Conservation (phyloP, 2,888 invertebrate genomes). For the Acanthosoma haemorrhoidale region DNA sequence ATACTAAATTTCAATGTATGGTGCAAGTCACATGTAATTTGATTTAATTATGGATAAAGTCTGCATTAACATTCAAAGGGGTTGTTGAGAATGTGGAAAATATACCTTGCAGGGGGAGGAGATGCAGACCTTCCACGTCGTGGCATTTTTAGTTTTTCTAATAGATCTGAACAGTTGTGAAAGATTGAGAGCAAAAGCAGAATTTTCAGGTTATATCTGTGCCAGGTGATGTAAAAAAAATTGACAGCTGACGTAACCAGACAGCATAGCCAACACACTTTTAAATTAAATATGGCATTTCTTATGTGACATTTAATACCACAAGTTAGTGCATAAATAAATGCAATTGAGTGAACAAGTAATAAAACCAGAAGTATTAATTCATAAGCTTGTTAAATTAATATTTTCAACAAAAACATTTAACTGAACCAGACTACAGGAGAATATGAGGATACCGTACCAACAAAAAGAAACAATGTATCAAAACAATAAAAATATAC, state of each 20-base stretch:
- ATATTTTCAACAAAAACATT: no score
- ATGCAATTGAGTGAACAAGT: no score
- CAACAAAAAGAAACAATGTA: no score
- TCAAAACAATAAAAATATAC: no score
- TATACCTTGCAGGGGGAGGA: slow-evolving; percentile 57
- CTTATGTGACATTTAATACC: no score
- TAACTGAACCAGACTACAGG: no score
- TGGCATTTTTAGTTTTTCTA: slow-evolving; percentile 54
- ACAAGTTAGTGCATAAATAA: no score
- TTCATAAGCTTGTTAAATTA: no score
- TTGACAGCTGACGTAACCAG: neutral
- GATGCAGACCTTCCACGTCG: slow-evolving; percentile 70
- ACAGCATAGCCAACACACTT: neutral
- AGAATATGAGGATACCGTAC: no score
- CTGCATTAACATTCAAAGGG: neutral
- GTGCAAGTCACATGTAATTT: neutral
- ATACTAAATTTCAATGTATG: neutral
- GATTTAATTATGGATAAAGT: neutral
- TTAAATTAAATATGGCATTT: no score
- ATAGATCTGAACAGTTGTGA: neutral
- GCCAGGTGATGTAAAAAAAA: slow-evolving; percentile 5
- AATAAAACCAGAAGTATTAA: no score
- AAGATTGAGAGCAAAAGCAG: no score
- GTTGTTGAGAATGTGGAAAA: neutral
- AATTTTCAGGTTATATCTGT: slow-evolving; percentile 1